Evolutionary conservation across 1,140 invertebrate genomes (phyloP).

Genomic region (Bilobella aurantiaca): DNA sequence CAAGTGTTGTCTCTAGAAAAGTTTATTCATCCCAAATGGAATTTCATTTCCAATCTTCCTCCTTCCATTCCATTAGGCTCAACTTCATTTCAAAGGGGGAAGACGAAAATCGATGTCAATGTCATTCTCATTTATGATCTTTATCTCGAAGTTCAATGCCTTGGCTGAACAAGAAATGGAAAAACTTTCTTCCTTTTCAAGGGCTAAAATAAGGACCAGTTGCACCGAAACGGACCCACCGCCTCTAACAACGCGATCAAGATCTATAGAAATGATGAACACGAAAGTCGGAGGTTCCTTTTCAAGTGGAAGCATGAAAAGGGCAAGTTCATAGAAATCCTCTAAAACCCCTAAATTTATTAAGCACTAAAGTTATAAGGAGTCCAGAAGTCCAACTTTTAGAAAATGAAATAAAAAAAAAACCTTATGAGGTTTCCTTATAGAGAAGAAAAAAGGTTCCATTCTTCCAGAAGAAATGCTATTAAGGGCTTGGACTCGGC

Average conservation of each 20-base stretch:
- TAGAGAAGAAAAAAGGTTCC: too few species aligned
- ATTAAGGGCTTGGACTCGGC: too few species aligned
- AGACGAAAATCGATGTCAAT: conserved; percentile 8
- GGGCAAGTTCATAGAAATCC: neutral
- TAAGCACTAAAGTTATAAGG: too few species aligned
- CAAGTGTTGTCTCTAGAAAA: too few species aligned
- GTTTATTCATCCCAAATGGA: too few species aligned
- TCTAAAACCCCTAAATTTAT: too few species aligned
- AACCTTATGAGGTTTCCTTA: too few species aligned
- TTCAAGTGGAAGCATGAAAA: neutral
- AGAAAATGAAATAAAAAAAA: too few species aligned
- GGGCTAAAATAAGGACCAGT: neutral
- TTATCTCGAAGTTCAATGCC: neutral
- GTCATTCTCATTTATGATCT: conserved; percentile 8
- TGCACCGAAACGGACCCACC: too few species aligned
- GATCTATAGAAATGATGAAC: conserved; percentile 6
- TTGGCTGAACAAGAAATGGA: neutral
- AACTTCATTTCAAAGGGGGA: neutral
- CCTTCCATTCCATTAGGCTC: neutral
- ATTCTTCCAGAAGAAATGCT: too few species aligned
- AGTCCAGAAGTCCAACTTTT: too few species aligned
- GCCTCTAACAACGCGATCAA: neutral
- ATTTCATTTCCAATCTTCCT: too few species aligned
- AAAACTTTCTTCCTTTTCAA: neutral
- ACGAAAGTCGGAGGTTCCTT: neutral